Conservation (phyloP, 2,888 invertebrate genomes). For the Eretmocerus hayati region DNA sequence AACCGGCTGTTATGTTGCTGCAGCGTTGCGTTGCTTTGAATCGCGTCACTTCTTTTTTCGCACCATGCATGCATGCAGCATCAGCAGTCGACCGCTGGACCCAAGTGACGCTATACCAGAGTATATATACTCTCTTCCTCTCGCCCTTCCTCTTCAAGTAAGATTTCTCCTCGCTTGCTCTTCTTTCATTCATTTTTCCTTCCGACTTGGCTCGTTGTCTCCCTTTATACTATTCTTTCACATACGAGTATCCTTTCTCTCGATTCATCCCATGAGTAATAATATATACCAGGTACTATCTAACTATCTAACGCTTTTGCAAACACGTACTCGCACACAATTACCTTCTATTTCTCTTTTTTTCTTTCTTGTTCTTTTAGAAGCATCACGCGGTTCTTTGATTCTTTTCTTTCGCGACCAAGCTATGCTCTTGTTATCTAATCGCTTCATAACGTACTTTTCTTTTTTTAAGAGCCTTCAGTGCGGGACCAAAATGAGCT, state of each 20-base stretch:
- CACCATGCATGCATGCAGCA: conserved; percentile 21
- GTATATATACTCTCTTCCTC: background rate
- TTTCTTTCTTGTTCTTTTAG: background rate
- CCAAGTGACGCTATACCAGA: conserved; percentile 1
- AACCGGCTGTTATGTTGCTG: too few species aligned
- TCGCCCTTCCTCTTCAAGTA: conserved; percentile 7
- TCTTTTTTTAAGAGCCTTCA: too few species aligned
- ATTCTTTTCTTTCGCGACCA: background rate
- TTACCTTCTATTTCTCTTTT: conserved; percentile 3
- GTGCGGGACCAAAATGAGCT: too few species aligned
- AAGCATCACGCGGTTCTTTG: background rate
- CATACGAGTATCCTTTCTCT: background rate
- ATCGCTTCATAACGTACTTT: conserved; percentile 9
- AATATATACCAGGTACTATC: too few species aligned
- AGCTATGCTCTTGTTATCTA: conserved; percentile 14
- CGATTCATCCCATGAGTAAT: conserved; percentile 1
- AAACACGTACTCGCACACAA: background rate
- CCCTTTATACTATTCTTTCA: background rate
- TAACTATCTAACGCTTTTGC: too few species aligned
- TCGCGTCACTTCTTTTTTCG: conserved; percentile 31
- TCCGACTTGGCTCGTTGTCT: conserved; percentile 9
- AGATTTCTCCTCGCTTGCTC: conserved; percentile 6
- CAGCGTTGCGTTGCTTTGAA: conserved; percentile 10
- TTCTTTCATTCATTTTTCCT: conserved; percentile 12
- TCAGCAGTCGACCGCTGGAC: too few species aligned